phyloP scores from a whole-genome alignment of 2,888 invertebrate species.

The Perizoma flavofasciatum region DNA sequence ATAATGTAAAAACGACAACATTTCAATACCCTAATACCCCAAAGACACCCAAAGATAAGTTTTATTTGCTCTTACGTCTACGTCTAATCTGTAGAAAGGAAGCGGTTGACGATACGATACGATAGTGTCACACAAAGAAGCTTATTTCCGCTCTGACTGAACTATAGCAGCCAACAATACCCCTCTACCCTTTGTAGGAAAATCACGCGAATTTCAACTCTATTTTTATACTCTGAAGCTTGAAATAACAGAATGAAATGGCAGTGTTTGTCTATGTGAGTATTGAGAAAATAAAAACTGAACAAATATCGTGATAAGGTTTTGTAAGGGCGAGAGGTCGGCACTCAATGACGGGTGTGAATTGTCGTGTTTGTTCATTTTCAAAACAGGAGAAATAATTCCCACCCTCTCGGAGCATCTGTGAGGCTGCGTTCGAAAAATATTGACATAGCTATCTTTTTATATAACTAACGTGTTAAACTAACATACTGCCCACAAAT shows the following conservation, averaged over 20 bases:
- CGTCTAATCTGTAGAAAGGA: conserved; percentile 79
- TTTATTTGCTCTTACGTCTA: conserved; percentile 75
- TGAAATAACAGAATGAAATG: conserved; percentile 16
- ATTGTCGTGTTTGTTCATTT: conserved; percentile 42
- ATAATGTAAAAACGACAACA: conserved; percentile 15
- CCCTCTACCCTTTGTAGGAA: conserved; percentile 46
- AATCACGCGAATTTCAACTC: conserved; percentile 43
- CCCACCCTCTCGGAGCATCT: conserved; percentile 48
- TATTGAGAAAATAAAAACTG: conserved; percentile 81
- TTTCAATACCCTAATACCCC: conserved; percentile 14
- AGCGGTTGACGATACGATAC: conserved; percentile 78
- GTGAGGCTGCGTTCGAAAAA: conserved; percentile 34
- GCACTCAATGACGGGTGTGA: conserved; percentile 66
- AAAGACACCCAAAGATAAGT: conserved; percentile 56
- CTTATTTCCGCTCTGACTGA: conserved; percentile 78
- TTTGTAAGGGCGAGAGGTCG: conserved; percentile 81
- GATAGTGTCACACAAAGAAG: conserved; percentile 79
- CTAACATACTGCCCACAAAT: too few species aligned
- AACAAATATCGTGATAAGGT: conserved; percentile 80
- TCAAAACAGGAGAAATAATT: conserved; percentile 36
- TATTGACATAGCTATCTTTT: too few species aligned
- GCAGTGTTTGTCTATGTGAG: conserved; percentile 62
- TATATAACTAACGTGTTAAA: too few species aligned
- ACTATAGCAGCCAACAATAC: conserved; percentile 62
- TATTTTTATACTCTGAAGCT: conserved; percentile 30